Base-by-base conservation (phyloP, 2,113 vertebrate genomes). In the Carettochelys insculpta region DNA sequence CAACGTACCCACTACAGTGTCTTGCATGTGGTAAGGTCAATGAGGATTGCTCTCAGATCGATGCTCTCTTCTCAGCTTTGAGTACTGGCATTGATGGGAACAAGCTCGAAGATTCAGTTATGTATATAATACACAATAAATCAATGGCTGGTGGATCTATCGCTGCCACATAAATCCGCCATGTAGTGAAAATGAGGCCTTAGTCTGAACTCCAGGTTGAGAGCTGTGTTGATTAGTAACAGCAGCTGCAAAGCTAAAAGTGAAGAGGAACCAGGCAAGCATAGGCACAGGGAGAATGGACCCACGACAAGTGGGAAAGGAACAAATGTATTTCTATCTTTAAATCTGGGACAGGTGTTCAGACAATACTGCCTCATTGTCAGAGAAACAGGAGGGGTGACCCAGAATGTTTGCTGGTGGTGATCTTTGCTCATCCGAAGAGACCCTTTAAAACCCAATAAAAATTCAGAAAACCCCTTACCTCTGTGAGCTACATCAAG, bases 401-500 rank as follows among this genome's bases (percentile, higher is more conserved):
- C 34, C n/a, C 34, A 68, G n/a, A 68, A 68, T 38, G 61, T 68
- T 68, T 68, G n/a, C 41, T 75, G 41, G 41, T 75, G 12, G 71
- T 27, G 22, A 45, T 75, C 11, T 75, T 25, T 5, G 25, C 41
- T 25, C 71, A 27, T 27, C 11, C 24, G 41, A 75, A 75, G 87
- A 84, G 2, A n/a, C 11, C 61, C 86, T 51, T n/a, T 83, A 82
- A 56, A 1, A 0, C 3, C 41, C 38, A 89, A 61, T 3, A 87
- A 89, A 80, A 41, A 71, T 31, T 48, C 0, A 80, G 52, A 53
- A 78, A 86, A 92, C 25, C 6, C 25, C 98, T 97, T 96, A 98
- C 98, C 94, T 97, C 92, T 96, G 38, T 97, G 91, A 73, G 92
- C 56, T 80, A 97, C 71, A 86, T 97, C 77, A 92, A 98, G 97